These are phyloP conservation scores for Theonella swinhoei DNA, from an alignment of 37 sponge, comb jelly and placozoan species.

Conservation along the genomic window DNA sequence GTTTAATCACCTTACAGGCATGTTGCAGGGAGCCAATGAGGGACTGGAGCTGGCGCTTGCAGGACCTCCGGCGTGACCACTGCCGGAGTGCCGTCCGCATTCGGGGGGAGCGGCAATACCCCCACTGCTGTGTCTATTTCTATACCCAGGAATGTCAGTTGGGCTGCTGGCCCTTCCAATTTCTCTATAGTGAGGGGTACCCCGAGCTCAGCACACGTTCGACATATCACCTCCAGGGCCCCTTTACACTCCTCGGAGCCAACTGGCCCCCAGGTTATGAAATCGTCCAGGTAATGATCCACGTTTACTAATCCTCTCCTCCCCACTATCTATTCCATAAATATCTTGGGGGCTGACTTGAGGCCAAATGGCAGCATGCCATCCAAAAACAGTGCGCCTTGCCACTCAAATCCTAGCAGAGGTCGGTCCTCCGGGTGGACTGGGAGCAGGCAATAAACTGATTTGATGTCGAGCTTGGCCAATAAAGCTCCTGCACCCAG, in stretches of 20 bases:
- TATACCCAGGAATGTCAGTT: too few relatives aligned
- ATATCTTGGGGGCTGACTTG: slow-evolving; percentile 27
- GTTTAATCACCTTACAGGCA: too few relatives aligned
- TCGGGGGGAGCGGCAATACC: too few relatives aligned
- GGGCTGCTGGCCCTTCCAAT: not conserved
- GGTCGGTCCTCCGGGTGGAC: slow-evolving; percentile 15
- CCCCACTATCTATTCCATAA: slow-evolving; percentile 21
- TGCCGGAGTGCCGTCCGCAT: too few relatives aligned
- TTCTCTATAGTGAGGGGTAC: not conserved
- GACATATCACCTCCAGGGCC: not conserved
- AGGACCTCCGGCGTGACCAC: too few relatives aligned
- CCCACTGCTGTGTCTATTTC: not conserved
- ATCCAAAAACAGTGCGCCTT: not conserved
- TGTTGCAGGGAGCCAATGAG: too few relatives aligned
- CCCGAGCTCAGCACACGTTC: not conserved
- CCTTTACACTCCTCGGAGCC: not conserved
- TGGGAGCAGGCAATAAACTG: slow-evolving; percentile 13
- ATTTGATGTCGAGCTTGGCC: slow-evolving; percentile 28
- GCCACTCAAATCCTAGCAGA: slow-evolving; percentile 1
- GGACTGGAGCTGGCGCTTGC: too few relatives aligned
- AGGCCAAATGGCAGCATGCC: slow-evolving; percentile 31
- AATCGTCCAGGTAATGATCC: not conserved
- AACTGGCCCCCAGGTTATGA: not conserved
- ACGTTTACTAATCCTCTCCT: not conserved
- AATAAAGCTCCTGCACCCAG: not conserved